phyloP scores from a whole-genome alignment of 2,113 vertebrate species.

The Phrynosoma platyrhinos region DNA sequence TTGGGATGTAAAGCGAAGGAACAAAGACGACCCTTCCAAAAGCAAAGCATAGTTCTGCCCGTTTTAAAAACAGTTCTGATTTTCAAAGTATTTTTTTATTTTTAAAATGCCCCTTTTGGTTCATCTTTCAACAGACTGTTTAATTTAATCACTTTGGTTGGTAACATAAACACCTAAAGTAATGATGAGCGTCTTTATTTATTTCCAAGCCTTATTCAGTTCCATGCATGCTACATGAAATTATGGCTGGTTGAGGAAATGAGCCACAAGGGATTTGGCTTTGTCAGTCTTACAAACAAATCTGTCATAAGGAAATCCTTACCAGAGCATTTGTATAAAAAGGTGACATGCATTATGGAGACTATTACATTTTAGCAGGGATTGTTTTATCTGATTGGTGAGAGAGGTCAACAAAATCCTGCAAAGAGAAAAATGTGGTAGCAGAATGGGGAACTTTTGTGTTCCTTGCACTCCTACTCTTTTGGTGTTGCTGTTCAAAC shows the following conservation, averaged over 20 bases:
- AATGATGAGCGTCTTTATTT: conserved; percentile 77
- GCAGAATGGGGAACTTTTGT: neutral
- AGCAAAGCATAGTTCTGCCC: conserved; percentile 84
- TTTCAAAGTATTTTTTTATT: conserved; percentile 85
- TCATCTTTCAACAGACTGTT: conserved; percentile 68
- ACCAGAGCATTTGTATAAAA: conserved; percentile 46
- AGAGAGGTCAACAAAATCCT: neutral
- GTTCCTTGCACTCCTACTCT: conserved; percentile 8
- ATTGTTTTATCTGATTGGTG: conserved; percentile 35
- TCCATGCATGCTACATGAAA: conserved; percentile 72
- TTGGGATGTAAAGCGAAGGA: conserved; percentile 98
- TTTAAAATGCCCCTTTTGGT: conserved; percentile 76
- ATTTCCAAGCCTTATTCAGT: conserved; percentile 70
- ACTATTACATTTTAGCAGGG: neutral
- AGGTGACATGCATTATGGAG: conserved; percentile 44
- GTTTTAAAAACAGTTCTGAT: conserved; percentile 79
- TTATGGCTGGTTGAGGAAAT: conserved; percentile 45
- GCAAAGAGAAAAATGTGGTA: conserved; percentile 33
- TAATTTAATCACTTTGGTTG: conserved; percentile 68
- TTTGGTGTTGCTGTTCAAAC: conserved; percentile 9
- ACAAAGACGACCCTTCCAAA: conserved; percentile 92
- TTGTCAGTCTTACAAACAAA: conserved; percentile 23
- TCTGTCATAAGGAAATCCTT: conserved; percentile 45
- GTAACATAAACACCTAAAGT: conserved; percentile 62
- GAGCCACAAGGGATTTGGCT: conserved; percentile 30